phyloP scores from a whole-genome alignment of 2,888 invertebrate species.

The Coelopa pilipes region DNA sequence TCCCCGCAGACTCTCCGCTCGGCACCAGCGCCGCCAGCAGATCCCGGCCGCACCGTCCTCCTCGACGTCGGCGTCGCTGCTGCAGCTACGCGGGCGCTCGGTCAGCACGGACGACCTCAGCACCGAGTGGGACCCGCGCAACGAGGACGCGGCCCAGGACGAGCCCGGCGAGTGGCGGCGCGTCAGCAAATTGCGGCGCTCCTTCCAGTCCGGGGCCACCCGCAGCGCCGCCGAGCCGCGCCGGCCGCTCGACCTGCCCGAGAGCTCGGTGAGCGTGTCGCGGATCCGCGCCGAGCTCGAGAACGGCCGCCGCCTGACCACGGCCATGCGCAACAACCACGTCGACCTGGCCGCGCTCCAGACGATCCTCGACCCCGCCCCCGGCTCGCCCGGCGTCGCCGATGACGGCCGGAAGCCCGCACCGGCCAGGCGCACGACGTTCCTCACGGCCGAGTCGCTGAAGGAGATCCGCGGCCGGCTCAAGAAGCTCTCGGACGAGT shows the following conservation, averaged over 20 bases:
- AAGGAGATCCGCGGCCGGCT: slow-evolving; percentile 72
- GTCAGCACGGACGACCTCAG: slow-evolving; percentile 70
- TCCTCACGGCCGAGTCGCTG: slow-evolving; percentile 72
- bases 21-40: slow-evolving; percentile 59
- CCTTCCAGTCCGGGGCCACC: slow-evolving; percentile 75
- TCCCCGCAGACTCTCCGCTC: slow-evolving; percentile 52
- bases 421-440: slow-evolving; percentile 57
- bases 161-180: slow-evolving; percentile 75
- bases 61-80: neutral
- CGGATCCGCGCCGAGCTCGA: slow-evolving; percentile 71
- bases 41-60: slow-evolving; percentile 47
- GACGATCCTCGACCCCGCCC: slow-evolving; percentile 65
- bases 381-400: slow-evolving; percentile 28
- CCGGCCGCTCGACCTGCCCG: slow-evolving; percentile 65
- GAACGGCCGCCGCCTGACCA: slow-evolving; percentile 69
- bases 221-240: slow-evolving; percentile 39
- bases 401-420: slow-evolving; percentile 44
- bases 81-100: slow-evolving; percentile 63
- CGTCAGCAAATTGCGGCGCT: slow-evolving; percentile 73
- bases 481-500: slow-evolving; percentile 69
- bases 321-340: slow-evolving; percentile 69
- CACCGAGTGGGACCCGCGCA: slow-evolving; percentile 59
- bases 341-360: slow-evolving; percentile 70
- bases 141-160: slow-evolving; percentile 59
- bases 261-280: slow-evolving; percentile 69